Conservation (phyloP, 2,113 vertebrate genomes). For the Ivindomyrus marchei region DNA sequence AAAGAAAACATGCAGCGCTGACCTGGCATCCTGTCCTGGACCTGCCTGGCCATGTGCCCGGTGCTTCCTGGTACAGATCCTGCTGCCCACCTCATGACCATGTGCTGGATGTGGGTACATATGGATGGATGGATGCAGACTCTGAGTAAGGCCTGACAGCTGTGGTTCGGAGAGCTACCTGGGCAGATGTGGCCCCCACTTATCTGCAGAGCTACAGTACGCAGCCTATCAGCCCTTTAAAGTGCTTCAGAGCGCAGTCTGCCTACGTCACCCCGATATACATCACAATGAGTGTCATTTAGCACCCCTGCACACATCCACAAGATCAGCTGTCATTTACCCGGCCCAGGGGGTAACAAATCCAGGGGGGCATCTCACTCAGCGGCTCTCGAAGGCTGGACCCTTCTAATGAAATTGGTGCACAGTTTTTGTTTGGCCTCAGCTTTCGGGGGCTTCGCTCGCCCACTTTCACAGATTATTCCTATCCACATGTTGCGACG, state of each 20-base stretch:
- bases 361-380: not conserved
- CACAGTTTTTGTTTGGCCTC: not conserved
- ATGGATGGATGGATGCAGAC: not conserved
- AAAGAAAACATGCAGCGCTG: not conserved
- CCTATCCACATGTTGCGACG: not conserved
- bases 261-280: not conserved
- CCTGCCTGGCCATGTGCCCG: not conserved
- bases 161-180: not conserved
- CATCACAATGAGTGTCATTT: not conserved
- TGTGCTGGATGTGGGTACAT: not conserved
- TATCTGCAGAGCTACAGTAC: not conserved
- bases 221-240: not conserved
- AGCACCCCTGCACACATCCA: not conserved
- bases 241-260: not conserved
- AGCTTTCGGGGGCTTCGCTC: not conserved
- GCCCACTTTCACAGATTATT: not conserved
- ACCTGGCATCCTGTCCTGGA: not conserved
- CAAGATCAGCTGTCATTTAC: not conserved
- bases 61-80: not conserved
- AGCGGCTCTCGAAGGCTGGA: not conserved
- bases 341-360: not conserved
- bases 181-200: not conserved
- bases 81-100: not conserved
- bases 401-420: not conserved
- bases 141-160: not conserved